These are phyloP conservation scores for Tychaedon coryphoeus DNA, from an alignment of 2,113 vertebrate genomes.

Conservation along the genomic window DNA sequence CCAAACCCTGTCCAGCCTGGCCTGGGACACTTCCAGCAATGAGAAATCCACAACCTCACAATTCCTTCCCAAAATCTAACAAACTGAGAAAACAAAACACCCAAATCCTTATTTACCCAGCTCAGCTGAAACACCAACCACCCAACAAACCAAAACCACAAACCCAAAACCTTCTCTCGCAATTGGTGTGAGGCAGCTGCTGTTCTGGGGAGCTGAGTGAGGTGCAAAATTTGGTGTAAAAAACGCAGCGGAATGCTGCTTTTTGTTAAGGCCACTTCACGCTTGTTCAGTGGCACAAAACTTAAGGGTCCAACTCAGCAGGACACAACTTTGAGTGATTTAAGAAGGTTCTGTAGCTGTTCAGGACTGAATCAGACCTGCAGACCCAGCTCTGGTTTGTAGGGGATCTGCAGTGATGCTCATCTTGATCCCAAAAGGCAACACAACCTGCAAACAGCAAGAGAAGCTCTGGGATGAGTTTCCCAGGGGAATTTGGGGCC, in stretches of 20 bases:
- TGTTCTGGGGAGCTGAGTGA: not conserved
- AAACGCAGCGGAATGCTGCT: not conserved
- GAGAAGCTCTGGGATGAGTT: accelerated
- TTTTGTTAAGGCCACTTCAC: not conserved
- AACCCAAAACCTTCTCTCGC: too few relatives aligned
- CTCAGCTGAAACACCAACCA: too few relatives aligned
- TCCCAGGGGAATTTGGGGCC: too few relatives aligned
- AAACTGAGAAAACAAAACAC: not conserved
- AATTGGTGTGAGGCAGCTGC: conserved; percentile 32
- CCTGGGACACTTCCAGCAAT: not conserved
- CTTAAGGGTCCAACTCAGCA: not conserved
- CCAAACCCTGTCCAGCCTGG: not conserved
- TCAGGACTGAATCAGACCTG: not conserved
- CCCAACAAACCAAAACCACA: too few relatives aligned
- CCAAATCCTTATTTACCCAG: not conserved
- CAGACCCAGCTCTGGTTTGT: not conserved
- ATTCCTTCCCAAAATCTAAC: not conserved
- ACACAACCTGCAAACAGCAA: too few relatives aligned
- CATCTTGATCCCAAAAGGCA: not conserved
- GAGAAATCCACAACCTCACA: not conserved
- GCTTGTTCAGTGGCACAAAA: not conserved
- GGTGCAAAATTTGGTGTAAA: not conserved
- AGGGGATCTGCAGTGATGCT: not conserved
- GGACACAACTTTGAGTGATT: not conserved
- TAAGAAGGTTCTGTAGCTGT: not conserved